Conservation (phyloP, 1,140 invertebrate genomes). For the Pseudomyrmex sp. region DNA sequence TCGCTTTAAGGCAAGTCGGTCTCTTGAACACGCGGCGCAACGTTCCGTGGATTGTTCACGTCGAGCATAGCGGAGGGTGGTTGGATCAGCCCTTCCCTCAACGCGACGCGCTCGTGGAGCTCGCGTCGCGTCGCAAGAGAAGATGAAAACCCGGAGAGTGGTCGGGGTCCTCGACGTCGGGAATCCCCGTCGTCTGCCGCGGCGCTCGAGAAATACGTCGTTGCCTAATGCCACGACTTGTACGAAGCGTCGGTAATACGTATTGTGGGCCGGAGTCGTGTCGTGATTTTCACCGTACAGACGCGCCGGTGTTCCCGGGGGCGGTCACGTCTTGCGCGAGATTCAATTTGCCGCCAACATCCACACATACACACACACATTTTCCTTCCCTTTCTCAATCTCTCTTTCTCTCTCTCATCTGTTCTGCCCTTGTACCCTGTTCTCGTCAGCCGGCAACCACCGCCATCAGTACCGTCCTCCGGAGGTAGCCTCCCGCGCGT, state of each 20-base stretch:
- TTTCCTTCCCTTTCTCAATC: constrained; percentile 56
- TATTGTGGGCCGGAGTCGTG: constrained; percentile 81
- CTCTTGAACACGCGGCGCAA: constrained; percentile 14
- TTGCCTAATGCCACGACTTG: constrained; percentile 74
- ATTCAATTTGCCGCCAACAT: constrained; percentile 78
- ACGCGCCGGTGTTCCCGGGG: constrained; percentile 79
- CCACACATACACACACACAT: constrained; percentile 14
- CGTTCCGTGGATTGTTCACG: constrained; percentile 27
- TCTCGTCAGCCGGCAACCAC: background rate
- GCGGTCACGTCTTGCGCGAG: constrained; percentile 84
- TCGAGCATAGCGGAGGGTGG: background rate
- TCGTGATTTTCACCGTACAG: constrained; percentile 84
- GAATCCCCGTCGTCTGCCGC: constrained; percentile 64
- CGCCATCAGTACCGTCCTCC: background rate
- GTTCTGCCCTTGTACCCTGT: constrained; percentile 36
- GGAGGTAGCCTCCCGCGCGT: constrained; percentile 37
- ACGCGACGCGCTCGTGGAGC: constrained; percentile 9
- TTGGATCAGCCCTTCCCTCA: constrained; percentile 26
- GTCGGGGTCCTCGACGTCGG: constrained; percentile 57
- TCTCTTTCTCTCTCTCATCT: constrained; percentile 36
- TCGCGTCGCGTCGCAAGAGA: constrained; percentile 37
- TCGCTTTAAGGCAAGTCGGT: constrained; percentile 23
- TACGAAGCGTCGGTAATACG: constrained; percentile 77
- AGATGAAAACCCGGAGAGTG: constrained; percentile 66
- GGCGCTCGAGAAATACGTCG: constrained; percentile 70